These are phyloP conservation scores for Drosophila hydei DNA, from an alignment of 1,140 invertebrate genomes.

Conservation along the genomic window DNA sequence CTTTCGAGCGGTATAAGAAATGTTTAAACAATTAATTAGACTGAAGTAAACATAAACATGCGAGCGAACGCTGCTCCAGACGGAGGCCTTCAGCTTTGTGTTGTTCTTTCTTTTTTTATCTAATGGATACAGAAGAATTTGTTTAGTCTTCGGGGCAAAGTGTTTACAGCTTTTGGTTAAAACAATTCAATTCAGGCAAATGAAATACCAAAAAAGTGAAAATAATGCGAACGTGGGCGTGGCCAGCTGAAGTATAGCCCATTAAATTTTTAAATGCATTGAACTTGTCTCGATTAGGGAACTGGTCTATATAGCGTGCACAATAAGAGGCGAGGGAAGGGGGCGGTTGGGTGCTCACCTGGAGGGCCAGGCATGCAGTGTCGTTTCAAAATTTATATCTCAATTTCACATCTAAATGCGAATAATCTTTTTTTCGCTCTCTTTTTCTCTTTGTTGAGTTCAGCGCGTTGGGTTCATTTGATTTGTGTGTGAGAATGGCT, in stretches of 20 bases:
- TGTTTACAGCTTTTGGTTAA: constrained; percentile 70
- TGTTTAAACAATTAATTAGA: constrained; percentile 80
- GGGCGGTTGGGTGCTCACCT: no score
- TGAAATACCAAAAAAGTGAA: constrained; percentile 20
- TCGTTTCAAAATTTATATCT: constrained; percentile 82
- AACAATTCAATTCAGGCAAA: constrained; percentile 53
- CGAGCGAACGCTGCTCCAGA: constrained; percentile 11
- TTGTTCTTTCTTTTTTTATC: constrained; percentile 26
- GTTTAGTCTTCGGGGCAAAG: constrained; percentile 69
- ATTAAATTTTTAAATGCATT: constrained; percentile 41
- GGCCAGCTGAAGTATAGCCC: neutral
- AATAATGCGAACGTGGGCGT: constrained; percentile 12
- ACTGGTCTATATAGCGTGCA: constrained; percentile 24
- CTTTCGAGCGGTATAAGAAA: constrained; percentile 14
- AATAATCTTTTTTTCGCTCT: constrained; percentile 70
- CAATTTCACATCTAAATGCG: constrained; percentile 82
- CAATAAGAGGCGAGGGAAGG: constrained; percentile 17
- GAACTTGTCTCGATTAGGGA: constrained; percentile 28
- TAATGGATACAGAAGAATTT: constrained; percentile 42
- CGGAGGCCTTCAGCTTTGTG: constrained; percentile 34
- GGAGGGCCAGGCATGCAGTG: constrained; percentile 41
- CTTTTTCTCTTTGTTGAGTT: constrained; percentile 40
- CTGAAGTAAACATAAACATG: constrained; percentile 66
- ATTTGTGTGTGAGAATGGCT: constrained; percentile 76
- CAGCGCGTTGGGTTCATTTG: constrained; percentile 61